Conservation (phyloP, 2,113 vertebrate genomes). For the Clarias macrocephalus region DNA sequence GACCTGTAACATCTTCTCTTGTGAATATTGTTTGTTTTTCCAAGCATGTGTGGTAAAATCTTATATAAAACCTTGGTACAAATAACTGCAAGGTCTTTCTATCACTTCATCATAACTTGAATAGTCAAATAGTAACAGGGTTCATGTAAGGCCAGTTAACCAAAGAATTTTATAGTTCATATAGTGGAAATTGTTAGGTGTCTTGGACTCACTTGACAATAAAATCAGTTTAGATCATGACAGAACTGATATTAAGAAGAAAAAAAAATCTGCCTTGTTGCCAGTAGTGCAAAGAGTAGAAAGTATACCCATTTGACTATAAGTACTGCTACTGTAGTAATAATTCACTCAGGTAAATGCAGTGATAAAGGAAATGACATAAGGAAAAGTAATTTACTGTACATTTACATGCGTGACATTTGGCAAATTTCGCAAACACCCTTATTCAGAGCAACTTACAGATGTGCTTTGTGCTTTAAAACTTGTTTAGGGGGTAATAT, state of each 20-base stretch:
- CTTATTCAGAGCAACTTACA: too few species aligned
- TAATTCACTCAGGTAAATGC: neutral
- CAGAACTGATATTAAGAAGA: neutral
- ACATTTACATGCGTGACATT: too few species aligned
- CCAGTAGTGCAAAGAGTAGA: neutral
- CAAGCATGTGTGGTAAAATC: neutral
- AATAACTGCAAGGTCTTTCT: neutral
- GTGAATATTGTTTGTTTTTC: neutral
- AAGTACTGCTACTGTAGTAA: too few species aligned
- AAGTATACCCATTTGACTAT: neutral
- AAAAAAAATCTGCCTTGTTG: neutral
- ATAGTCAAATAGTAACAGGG: neutral
- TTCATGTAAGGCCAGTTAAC: neutral
- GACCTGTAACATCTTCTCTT: neutral
- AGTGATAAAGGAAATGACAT: neutral
- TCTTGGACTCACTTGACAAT: neutral
- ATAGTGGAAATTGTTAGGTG: neutral
- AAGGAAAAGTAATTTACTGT: neutral
- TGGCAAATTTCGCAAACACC: too few species aligned
- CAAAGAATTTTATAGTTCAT: neutral
- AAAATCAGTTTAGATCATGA: neutral
- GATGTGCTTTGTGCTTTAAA: too few species aligned
- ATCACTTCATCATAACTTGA: neutral
- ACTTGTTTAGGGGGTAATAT: too few species aligned
- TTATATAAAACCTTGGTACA: neutral